Conservation (phyloP, 2,797 vertebrate genomes). For the Lutjanus campechanus region DNA sequence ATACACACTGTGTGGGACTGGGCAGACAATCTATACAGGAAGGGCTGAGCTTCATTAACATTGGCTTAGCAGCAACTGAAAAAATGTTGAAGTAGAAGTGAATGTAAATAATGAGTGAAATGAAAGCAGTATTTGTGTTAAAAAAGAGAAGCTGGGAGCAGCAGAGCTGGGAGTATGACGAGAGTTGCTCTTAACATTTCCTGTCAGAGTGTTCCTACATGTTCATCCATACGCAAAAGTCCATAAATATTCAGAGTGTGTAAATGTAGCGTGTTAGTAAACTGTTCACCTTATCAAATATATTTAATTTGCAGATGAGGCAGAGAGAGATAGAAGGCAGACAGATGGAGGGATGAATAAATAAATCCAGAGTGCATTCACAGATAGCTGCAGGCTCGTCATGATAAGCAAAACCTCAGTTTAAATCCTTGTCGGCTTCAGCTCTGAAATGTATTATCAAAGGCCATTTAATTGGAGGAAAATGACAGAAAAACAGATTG, state of each 20-base stretch:
- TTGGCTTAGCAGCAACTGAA: no score
- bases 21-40: no score
- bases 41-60: no score
- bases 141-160: conserved; percentile 1
- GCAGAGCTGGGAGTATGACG: background rate
- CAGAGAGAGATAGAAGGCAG: conserved; percentile 39
- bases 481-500: conserved; percentile 22
- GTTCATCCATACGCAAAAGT: background rate
- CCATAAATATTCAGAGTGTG: conserved; percentile 12
- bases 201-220: background rate
- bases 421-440: conserved; percentile 27
- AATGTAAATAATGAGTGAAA: background rate
- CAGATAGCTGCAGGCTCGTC: conserved; percentile 12
- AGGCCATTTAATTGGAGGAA: conserved; percentile 12
- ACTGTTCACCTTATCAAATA: conserved; percentile 45
- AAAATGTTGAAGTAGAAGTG: background rate
- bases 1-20: no score
- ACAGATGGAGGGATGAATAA: conserved; percentile 37
- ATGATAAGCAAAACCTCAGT: conserved; percentile 38
- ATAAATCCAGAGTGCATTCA: conserved; percentile 37
- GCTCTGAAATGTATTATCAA: conserved; percentile 35
- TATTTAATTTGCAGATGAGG: conserved; percentile 55
- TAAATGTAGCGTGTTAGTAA: conserved; percentile 19
- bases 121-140: background rate
- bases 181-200: background rate